A percentile compares a stretch with the other conserved stretches of the same genome.
These are phyloP conservation scores for Scyliorhinus canicula DNA, from an alignment of 2,797 vertebrate species.

Conservation along the genomic window DNA sequence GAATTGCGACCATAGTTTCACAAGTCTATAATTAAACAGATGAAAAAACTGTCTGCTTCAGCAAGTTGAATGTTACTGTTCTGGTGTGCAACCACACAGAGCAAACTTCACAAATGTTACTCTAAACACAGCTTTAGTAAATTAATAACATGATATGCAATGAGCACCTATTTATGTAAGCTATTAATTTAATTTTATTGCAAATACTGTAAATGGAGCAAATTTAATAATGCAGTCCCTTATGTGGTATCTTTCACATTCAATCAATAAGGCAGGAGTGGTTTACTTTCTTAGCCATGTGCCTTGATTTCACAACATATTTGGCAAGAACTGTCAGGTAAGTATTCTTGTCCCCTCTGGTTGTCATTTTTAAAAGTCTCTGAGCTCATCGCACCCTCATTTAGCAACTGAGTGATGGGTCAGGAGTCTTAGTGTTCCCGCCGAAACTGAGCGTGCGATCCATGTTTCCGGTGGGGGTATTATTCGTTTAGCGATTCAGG, in stretches of 20 bases:
- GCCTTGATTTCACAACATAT: not conserved
- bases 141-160: not conserved
- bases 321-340: not conserved
- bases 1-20: too few relatives aligned
- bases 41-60: not conserved
- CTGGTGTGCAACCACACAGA: not conserved
- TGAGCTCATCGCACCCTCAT: not conserved
- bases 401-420: not conserved
- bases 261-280: not conserved
- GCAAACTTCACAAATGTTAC: not conserved
- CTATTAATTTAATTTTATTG: not conserved
- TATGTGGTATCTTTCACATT: not conserved
- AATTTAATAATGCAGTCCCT: not conserved
- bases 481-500: too few relatives aligned
- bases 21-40: not conserved
- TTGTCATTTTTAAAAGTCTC: not conserved
- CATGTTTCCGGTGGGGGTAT: too few relatives aligned
- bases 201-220: not conserved
- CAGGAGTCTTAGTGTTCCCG: too few relatives aligned
- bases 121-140: not conserved
- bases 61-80: not conserved
- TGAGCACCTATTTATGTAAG: not conserved
- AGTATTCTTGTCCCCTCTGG: not conserved
- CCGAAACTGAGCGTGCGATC: too few relatives aligned
- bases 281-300: not conserved